Evolutionary conservation across 1,140 invertebrate species (phyloP).

Genomic region (Zophobas atratus): DNA sequence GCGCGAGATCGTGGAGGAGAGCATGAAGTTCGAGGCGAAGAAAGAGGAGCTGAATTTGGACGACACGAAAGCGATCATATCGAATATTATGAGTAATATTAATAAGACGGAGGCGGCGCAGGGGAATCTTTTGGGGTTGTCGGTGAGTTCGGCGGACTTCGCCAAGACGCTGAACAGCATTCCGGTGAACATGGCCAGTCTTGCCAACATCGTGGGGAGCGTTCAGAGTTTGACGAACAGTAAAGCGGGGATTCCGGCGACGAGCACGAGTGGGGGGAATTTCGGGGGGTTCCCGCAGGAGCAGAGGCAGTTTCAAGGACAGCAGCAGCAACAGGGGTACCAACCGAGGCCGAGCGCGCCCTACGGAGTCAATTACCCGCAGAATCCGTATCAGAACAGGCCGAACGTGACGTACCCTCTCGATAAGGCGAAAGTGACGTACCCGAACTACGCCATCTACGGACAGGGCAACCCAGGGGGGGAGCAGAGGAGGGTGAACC

Average conservation of each 20-base stretch:
- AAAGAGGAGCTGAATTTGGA: constrained; percentile 68
- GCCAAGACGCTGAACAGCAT: constrained; percentile 54
- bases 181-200: constrained; percentile 56
- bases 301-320: neutral
- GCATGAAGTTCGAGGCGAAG: constrained; percentile 61
- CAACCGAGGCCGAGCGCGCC: constrained; percentile 4
- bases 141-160: constrained; percentile 52
- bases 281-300: constrained; percentile 13
- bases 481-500: neutral
- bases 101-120: constrained; percentile 35
- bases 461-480: constrained; percentile 1
- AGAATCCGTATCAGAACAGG: constrained; percentile 3
- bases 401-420: constrained; percentile 21
- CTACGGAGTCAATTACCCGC: constrained; percentile 12
- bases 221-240: constrained; percentile 51
- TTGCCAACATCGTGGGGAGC: constrained; percentile 59
- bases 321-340: neutral
- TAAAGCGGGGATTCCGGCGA: neutral
- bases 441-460: constrained; percentile 23
- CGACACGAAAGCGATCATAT: constrained; percentile 74
- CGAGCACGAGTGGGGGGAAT: neutral
- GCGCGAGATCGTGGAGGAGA: constrained; percentile 61
- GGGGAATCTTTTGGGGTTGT: constrained; percentile 16
- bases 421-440: constrained; percentile 15
- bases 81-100: constrained; percentile 73